A percentile compares a stretch with the other conserved stretches of the same genome.
phyloP scores from a whole-genome alignment of 2,888 invertebrate genomes.

The Cheilosia variabilis region DNA sequence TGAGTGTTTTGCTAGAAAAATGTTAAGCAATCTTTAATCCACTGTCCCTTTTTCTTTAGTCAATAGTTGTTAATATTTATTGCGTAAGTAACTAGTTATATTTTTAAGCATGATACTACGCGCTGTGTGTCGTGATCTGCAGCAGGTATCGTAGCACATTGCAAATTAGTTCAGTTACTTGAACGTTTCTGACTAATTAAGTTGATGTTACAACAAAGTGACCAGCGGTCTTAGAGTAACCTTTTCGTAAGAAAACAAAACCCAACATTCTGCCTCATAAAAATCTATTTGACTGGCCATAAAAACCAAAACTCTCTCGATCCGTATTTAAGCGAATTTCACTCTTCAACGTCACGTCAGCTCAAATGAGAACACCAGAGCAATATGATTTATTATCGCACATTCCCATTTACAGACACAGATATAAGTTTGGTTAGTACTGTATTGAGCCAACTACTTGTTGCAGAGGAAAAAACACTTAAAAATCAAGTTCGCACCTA shows the following conservation, averaged over 20 bases:
- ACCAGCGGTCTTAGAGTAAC: neutral
- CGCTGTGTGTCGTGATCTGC: too few relatives aligned
- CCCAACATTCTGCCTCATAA: conserved; percentile 10
- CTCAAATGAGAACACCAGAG: conserved; percentile 22
- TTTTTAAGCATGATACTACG: too few relatives aligned
- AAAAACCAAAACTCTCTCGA: conserved; percentile 28
- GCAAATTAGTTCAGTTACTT: too few relatives aligned
- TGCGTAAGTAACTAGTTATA: too few relatives aligned
- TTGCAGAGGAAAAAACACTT: conserved; percentile 4
- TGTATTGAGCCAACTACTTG: neutral
- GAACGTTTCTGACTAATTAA: too few relatives aligned
- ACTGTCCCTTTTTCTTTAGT: too few relatives aligned
- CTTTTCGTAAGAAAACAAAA: neutral
- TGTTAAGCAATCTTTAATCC: too few relatives aligned
- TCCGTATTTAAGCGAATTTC: conserved; percentile 9
- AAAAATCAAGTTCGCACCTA: conserved; percentile 72
- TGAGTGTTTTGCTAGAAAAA: too few relatives aligned
- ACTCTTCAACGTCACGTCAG: conserved; percentile 22
- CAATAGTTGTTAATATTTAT: too few relatives aligned
- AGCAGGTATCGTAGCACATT: too few relatives aligned
- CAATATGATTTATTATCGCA: conserved; percentile 52
- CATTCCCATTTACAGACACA: conserved; percentile 2
- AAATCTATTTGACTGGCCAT: conserved; percentile 27
- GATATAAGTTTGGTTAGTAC: neutral
- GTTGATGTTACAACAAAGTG: too few relatives aligned